Evolutionary conservation across 2,113 vertebrate species (phyloP), one percentile per base, ranked within the genome.

Genomic region (Oryzias javanicus): DNA sequence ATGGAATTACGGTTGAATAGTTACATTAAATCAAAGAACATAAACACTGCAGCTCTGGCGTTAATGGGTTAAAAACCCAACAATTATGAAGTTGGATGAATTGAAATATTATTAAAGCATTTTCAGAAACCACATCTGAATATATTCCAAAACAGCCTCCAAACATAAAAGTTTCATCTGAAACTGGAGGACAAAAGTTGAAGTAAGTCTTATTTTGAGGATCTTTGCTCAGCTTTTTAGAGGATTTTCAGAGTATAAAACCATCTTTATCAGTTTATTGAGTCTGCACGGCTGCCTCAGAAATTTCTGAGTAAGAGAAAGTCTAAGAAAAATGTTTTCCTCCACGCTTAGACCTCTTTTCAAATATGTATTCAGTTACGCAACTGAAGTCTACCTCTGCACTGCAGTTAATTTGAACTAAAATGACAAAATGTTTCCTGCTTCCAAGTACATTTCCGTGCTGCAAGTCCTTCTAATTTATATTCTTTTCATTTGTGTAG

Each of bases 401-500:
- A 10, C n/a, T 13, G 17, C 16, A 10, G 16, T 47, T 35, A 18
- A n/a, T 47, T 47, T 18, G 7, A 18, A 18, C n/a, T 18, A 19
- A 10, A 47, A 47, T 35, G 35, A 47, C 4, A 7, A 17, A 47
- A n/a, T 10, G 19, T 47, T 47, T 19, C 46, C 46, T 47, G 17
- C 46, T 18, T 47, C 46, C n/a, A 15, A 53, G 3, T 35, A 68
- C 46, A 24, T 56, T n/a, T 35, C 3, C 8, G 14, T 55, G 12
- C 12, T 42, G 6, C 42, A 41, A 25, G 2, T 4, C 41, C 16
- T 18, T 70, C 15, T 48, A 14, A 49, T 69, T 55, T 46, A 60
- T 8, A 60, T 29, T 41, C 10, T 57, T 35, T 35, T 56, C 20
- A 72, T 82, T 48, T 25, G 67, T 46, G 62, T 45, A 64, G 67